Evolutionary conservation across 2,113 vertebrate species (phyloP), one percentile per base, ranked within the genome.

Genomic region (Paracanthobrama guichenoti): DNA sequence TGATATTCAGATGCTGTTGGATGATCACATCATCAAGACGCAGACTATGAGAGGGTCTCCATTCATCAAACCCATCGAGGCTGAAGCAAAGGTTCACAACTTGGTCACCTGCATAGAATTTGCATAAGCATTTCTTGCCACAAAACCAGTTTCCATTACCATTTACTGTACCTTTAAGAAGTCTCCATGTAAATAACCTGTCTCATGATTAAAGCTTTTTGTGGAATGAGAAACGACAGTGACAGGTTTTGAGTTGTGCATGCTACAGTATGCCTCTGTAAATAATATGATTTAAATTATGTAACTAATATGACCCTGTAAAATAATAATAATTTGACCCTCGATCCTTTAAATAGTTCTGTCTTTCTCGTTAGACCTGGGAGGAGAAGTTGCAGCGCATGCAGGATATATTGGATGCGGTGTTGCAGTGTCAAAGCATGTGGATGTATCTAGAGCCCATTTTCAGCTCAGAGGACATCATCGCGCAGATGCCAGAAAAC

Each of bases 391-490:
- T 98, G 12, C 22, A 93, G 81, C 89, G 89, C 14, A 93, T 97
- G 90, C 97, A 98, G 92, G 96, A 96, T 42, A 96, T 96, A 87
- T 71, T 98, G 85, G 96, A 98, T 85, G 91, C 90, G 74, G 96
- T 96, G 95, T 87, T 97, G 85, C 95, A 93, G 86, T 98, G 97
- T 85, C 97, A 98, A 90, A 89, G 92, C 35, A 96, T 95, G 0
- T 98, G 97, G 97, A 90, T 98, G 10, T 97, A 98, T 90, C 92
- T 99, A 26, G 96, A 99, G 82, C 95, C 97, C 14, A 98, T 98
- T 91, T 98, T 98, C 91, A 98, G 96, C 91, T 97, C 97, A 0
- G 95, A 96, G 88, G 97, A 98, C 84, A 97, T 99, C 83, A 92
- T 96, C 85, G 95, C 96, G 55, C 97, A 99, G 92, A 97, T 98